Percentiles rank a stretch among this genome's conserved stretches.
Evolutionary conservation across 2,797 vertebrate genomes (phyloP).

Genomic region (Anguilla obscura): DNA sequence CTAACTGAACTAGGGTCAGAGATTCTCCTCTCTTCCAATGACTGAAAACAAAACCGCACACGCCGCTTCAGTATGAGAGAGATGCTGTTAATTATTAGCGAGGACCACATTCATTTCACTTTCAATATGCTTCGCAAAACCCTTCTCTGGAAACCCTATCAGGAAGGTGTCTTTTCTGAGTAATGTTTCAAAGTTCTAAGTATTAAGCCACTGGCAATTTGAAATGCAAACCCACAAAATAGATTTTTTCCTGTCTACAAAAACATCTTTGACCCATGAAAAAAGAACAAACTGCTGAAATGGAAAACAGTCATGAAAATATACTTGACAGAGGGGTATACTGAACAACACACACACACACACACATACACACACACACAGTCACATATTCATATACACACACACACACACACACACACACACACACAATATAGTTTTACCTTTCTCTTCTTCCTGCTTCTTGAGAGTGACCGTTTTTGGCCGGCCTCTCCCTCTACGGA

Average conservation of each 20-base stretch:
- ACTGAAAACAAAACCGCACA: background rate
- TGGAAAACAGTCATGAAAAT: background rate
- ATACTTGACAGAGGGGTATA: background rate
- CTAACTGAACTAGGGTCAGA: background rate
- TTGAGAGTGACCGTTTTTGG: slow-evolving; percentile 89
- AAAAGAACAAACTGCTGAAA: background rate
- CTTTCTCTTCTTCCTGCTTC: slow-evolving; percentile 95
- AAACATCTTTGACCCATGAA: background rate
- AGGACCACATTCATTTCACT: background rate
- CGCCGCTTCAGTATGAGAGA: background rate
- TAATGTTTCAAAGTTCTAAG: background rate
- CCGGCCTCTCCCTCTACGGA: slow-evolving; percentile 87
- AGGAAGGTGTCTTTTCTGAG: background rate
- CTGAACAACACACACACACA: background rate
- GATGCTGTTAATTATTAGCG: slow-evolving; percentile 1
- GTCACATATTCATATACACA: background rate
- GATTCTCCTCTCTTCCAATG: background rate
- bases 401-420: background rate
- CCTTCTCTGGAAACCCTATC: background rate
- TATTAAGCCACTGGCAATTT: background rate
- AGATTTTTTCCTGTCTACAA: background rate
- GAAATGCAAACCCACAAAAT: background rate
- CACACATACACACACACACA: background rate
- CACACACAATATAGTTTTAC: slow-evolving; percentile 61
- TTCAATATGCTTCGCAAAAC: background rate